phyloP scores from a whole-genome alignment of 2,888 invertebrate species.

The Norana najaformis region DNA sequence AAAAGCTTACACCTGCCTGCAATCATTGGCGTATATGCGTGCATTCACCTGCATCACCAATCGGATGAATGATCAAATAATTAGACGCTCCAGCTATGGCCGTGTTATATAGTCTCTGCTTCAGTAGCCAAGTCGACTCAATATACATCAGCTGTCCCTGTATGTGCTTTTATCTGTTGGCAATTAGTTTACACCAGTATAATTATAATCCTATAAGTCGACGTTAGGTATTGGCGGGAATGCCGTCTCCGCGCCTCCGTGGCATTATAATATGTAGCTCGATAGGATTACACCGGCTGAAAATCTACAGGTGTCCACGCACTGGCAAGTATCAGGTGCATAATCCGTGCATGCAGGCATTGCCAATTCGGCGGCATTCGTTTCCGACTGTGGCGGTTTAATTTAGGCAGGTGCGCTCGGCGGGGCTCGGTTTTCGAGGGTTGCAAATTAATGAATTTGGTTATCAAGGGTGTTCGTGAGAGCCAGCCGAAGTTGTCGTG shows the following conservation, averaged over 20 bases:
- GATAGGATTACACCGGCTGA: background rate
- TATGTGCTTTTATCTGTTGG: background rate
- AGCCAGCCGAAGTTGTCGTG: too few species aligned
- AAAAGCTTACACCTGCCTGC: background rate
- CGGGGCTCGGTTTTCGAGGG: background rate
- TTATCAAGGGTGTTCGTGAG: background rate
- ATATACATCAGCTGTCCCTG: background rate
- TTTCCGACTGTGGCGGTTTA: background rate
- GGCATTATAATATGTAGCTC: background rate
- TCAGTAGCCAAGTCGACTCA: background rate
- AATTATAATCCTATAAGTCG: background rate
- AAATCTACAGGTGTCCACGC: background rate
- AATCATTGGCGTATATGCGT: too few species aligned
- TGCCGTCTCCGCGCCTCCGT: background rate
- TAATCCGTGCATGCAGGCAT: background rate
- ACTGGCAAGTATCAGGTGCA: background rate
- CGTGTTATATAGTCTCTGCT: background rate
- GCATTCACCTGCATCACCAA: too few species aligned
- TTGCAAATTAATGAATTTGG: background rate
- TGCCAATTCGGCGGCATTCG: background rate
- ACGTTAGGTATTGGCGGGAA: background rate
- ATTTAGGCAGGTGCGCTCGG: conserved; percentile 5
- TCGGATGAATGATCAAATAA: background rate
- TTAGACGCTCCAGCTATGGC: background rate
- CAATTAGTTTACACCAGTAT: background rate